Conservation (phyloP, 1,140 invertebrate species). For the Grapholita molesta region DNA sequence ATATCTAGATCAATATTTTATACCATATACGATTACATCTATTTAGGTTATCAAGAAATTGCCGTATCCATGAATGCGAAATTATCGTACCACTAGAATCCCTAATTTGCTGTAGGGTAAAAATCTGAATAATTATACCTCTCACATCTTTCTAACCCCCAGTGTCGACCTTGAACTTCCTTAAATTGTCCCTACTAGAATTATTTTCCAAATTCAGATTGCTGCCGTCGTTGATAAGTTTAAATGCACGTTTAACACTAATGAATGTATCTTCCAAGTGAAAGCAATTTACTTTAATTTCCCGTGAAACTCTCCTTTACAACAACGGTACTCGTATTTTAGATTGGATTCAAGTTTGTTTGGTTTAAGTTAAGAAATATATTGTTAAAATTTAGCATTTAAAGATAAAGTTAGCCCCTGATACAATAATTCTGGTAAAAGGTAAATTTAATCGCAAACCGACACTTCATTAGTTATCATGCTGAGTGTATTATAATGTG, state of each 20-base stretch:
- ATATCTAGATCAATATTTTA: too few species aligned
- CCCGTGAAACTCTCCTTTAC: background rate
- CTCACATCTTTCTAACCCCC: background rate
- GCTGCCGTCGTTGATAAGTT: background rate
- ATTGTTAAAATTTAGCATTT: background rate
- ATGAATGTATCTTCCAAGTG: background rate
- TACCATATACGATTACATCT: too few species aligned
- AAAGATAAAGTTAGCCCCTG: too few species aligned
- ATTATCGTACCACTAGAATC: too few species aligned
- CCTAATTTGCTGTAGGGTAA: too few species aligned
- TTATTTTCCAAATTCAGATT: slow-evolving; percentile 1
- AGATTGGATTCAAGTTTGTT: background rate
- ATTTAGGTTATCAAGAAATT: too few species aligned
- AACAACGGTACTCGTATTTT: background rate
- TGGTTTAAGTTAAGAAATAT: background rate
- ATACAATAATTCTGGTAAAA: too few species aligned
- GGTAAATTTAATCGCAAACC: too few species aligned
- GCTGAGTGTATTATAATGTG: too few species aligned
- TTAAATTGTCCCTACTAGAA: background rate
- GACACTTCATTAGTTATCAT: too few species aligned
- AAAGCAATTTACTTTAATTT: background rate
- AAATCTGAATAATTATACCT: too few species aligned
- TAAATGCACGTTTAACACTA: background rate
- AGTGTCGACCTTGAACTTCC: background rate
- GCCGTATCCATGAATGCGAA: too few species aligned